Evolutionary conservation across 2,113 vertebrate genomes (phyloP).

Genomic region (Todiramphus chloris): DNA sequence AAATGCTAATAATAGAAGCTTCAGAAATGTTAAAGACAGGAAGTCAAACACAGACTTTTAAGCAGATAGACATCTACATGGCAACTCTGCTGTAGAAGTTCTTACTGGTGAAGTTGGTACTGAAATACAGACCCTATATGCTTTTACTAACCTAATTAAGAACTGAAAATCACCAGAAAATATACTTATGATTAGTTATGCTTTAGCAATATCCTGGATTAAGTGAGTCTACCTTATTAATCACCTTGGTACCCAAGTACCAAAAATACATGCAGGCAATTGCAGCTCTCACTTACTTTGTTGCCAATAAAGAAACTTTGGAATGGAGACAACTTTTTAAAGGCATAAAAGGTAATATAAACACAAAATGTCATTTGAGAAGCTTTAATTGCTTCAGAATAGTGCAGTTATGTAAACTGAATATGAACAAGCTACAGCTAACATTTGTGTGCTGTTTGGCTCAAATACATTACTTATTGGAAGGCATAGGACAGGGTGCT

Average conservation of each 20-base stretch:
- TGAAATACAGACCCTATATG: neutral
- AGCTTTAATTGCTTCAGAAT: constrained; percentile 46
- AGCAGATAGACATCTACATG: neutral
- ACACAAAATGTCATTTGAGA: constrained; percentile 33
- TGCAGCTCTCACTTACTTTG: neutral
- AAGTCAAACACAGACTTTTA: neutral
- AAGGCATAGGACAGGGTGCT: constrained; percentile 27
- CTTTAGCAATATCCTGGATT: neutral
- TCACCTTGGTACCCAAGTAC: neutral
- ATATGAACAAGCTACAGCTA: constrained; percentile 13
- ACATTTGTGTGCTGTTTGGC: constrained; percentile 8
- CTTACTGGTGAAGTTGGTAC: neutral
- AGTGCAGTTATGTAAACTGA: constrained; percentile 34
- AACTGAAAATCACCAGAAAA: neutral
- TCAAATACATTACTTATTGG: constrained; percentile 62
- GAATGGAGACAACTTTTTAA: neutral
- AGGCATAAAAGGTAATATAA: constrained; percentile 38
- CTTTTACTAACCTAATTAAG: neutral
- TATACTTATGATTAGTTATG: neutral
- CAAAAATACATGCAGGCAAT: neutral
- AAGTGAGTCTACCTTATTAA: neutral
- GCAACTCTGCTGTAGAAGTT: neutral
- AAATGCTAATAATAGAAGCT: neutral
- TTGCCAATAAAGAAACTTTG: neutral
- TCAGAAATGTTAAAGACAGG: neutral